Base-by-base conservation (phyloP, 2,888 invertebrate species). In the Drosophila flavopinicola region DNA sequence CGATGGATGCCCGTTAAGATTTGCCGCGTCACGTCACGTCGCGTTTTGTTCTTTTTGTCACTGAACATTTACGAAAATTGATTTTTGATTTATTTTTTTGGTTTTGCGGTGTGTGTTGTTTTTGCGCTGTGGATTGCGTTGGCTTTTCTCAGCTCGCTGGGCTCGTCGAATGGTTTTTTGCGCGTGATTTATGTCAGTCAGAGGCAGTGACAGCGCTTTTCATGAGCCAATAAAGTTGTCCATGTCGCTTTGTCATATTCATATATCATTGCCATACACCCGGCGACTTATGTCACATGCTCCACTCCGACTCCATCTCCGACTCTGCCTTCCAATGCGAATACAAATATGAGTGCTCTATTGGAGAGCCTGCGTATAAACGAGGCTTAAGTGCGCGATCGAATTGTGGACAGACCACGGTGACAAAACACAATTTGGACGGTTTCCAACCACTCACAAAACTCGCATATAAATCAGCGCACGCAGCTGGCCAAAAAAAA, bases 211-310 rank as follows among this genome's bases (percentile, higher is more conserved):
- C 83, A 83, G 85, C 80, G 86, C 82, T 84, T 84, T 86, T 84
- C 86, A 86, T 84, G 83, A 84, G 86, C 83, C 86, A 84, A 84
- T 84, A 84, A 84, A 84, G 83, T 86, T 84, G 83, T 86, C 83
- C 69, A 78, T 78, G 83, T 76, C 82, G 83, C 82, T 80, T 84
- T 86, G 83, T 84, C 86, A 86, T 84, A 84, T 78, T 80, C 86
- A 86, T 86, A 84, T 84, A 84, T 84, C 85, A 84, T 76, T 73
- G 73, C 83, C 70, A 72, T 78, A 68, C 75, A 74, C 77, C 78
- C 78, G 78, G 79, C 76, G 49, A 85, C 82, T 82, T 82, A 82
- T 82, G 82, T 85, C 82, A 82, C 67, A 78, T 82, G 68, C 61
- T 57, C 60, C 61, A 44, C 68, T 73, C 30, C 47, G 61, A 32